A percentile compares a stretch with the other conserved stretches of the same genome.
Conservation (phyloP, 1,140 invertebrate genomes). For the Cydia strobilella region DNA sequence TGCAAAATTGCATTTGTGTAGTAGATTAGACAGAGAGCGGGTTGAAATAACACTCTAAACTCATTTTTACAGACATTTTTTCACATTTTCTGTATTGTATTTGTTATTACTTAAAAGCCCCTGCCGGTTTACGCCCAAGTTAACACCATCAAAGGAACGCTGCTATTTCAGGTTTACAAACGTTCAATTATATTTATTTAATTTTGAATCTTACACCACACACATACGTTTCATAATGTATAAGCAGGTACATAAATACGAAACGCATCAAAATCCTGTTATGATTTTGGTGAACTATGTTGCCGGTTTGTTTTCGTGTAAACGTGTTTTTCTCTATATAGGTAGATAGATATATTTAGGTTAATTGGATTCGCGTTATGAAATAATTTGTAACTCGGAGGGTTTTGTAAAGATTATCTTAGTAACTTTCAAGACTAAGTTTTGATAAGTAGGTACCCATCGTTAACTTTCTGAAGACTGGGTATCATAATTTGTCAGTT, state of each 20-base stretch:
- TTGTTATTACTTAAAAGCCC: not conserved
- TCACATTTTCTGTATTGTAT: not conserved
- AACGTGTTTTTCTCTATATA: not conserved
- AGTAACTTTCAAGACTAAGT: no score
- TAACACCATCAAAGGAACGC: not conserved
- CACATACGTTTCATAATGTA: not conserved
- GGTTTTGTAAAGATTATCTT: no score
- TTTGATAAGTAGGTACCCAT: no score
- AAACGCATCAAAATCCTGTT: not conserved
- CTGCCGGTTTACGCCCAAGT: not conserved
- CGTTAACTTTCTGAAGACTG: no score
- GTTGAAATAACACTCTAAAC: no score
- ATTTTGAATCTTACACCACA: not conserved
- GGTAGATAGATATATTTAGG: not conserved
- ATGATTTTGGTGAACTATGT: slow-evolving; percentile 1
- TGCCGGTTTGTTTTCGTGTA: not conserved
- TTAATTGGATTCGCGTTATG: not conserved
- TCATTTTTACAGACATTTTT: no score
- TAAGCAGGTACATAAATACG: not conserved
- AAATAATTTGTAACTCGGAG: not conserved
- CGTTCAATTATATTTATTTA: not conserved
- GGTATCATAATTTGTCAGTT: no score
- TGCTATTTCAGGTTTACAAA: not conserved
- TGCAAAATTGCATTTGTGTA: no score
- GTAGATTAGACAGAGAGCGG: no score